A percentile compares a stretch with the other conserved stretches of the same genome.
phyloP scores from a whole-genome alignment of 2,888 invertebrate species.

The Archaeoteleia sp. region DNA sequence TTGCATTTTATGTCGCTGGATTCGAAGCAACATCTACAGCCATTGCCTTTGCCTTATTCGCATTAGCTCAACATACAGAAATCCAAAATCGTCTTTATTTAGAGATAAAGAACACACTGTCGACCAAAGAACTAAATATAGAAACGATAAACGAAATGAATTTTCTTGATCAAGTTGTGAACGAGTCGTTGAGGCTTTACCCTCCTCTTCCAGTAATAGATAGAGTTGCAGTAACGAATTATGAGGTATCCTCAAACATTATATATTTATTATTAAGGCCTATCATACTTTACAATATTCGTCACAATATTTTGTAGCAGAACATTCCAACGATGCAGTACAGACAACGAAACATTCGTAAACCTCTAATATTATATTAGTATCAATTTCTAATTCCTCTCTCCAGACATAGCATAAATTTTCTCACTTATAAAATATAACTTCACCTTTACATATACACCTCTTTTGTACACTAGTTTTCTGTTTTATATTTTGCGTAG shows the following conservation, averaged over 20 bases:
- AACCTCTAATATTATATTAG: too few relatives aligned
- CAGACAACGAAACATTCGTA: too few relatives aligned
- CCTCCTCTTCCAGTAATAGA: slow-evolving; percentile 64
- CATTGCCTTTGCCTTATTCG: slow-evolving; percentile 60
- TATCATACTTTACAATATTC: slow-evolving; percentile 2
- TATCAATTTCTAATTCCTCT: too few relatives aligned
- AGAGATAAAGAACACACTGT: slow-evolving; percentile 51
- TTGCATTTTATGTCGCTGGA: slow-evolving; percentile 63
- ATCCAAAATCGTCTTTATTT: slow-evolving; percentile 52
- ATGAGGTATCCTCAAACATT: slow-evolving; percentile 55
- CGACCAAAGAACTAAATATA: slow-evolving; percentile 48
- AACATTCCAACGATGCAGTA: too few relatives aligned
- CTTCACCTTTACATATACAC: too few relatives aligned
- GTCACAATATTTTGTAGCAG: too few relatives aligned
- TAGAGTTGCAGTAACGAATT: slow-evolving; percentile 58
- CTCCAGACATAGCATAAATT: too few relatives aligned
- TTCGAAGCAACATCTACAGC: slow-evolving; percentile 61
- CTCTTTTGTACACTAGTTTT: too few relatives aligned
- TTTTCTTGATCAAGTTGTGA: slow-evolving; percentile 61
- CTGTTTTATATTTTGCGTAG: too few relatives aligned
- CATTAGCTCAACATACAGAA: slow-evolving; percentile 59
- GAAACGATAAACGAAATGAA: slow-evolving; percentile 59
- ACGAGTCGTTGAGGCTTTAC: slow-evolving; percentile 62
- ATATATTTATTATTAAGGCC: too few relatives aligned
- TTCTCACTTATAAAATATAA: too few relatives aligned